Evolutionary conservation across 2,888 invertebrate genomes (phyloP).

Genomic region (Yponomeuta plumbellus): DNA sequence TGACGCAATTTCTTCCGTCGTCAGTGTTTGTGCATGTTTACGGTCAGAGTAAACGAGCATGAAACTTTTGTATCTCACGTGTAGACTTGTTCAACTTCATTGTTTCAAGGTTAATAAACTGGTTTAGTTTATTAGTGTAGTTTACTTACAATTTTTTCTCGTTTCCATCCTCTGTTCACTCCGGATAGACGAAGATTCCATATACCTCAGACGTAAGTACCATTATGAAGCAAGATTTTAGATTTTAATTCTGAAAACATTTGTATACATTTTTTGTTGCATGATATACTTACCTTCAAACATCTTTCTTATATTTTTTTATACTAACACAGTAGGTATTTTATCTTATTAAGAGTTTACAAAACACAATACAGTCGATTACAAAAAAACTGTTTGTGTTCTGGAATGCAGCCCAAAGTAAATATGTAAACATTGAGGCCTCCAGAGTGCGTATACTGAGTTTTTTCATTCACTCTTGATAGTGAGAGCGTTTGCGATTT

Average conservation of each 20-base stretch:
- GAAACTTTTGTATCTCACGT: background rate
- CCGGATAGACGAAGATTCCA: conserved; percentile 13
- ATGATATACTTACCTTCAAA: background rate
- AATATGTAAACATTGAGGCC: too few species aligned
- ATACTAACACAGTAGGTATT: too few species aligned
- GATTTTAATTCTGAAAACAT: background rate
- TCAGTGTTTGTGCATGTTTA: too few species aligned
- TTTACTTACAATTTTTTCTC: conserved; percentile 4
- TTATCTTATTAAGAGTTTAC: too few species aligned
- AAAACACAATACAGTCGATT: too few species aligned
- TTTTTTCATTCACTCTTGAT: too few species aligned
- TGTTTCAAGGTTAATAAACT: background rate
- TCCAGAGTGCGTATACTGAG: too few species aligned
- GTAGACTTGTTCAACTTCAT: background rate
- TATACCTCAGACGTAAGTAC: conserved; percentile 11
- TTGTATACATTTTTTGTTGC: background rate
- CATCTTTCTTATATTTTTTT: background rate
- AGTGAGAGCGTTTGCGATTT: too few species aligned
- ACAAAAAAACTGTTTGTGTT: too few species aligned
- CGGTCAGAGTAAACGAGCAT: too few species aligned
- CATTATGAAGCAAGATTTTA: background rate
- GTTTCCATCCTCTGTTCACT: background rate
- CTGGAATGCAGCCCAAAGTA: too few species aligned
- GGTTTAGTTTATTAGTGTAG: background rate
- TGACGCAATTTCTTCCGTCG: too few species aligned